Evolutionary conservation across 2,797 vertebrate genomes (phyloP).

Genomic region (Acanthurus lineatus): DNA sequence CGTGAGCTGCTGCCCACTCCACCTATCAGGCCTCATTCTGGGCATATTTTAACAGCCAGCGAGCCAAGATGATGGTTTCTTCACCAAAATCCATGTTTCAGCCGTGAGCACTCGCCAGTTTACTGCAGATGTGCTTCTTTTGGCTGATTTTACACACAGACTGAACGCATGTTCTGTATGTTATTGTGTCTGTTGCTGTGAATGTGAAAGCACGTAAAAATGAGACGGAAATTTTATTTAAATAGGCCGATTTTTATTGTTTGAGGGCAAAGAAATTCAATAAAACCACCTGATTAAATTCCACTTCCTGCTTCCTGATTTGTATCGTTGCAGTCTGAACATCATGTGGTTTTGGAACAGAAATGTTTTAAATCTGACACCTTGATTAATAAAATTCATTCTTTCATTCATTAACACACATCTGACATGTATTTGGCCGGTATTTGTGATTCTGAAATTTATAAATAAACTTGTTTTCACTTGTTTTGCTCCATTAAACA

Average conservation of each 20-base stretch:
- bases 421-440: background rate
- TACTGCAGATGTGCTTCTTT: background rate
- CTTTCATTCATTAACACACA: no score
- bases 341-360: background rate
- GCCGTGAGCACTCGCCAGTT: background rate
- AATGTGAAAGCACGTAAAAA: no score
- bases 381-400: background rate
- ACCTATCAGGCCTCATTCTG: conserved; percentile 54
- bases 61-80: conserved; percentile 11
- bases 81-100: conserved; percentile 14
- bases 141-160: background rate
- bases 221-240: background rate
- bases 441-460: background rate
- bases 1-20: conserved; percentile 40
- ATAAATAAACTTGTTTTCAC: background rate
- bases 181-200: background rate
- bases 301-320: background rate
- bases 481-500: background rate
- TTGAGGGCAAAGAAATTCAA: background rate
- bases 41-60: conserved; percentile 36
- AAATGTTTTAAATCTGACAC: background rate
- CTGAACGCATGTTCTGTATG: background rate
- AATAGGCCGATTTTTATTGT: background rate
- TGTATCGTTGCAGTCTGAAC: background rate
- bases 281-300: background rate